Conservation (phyloP, 2,113 vertebrate genomes). For the Anoplopoma fimbria region DNA sequence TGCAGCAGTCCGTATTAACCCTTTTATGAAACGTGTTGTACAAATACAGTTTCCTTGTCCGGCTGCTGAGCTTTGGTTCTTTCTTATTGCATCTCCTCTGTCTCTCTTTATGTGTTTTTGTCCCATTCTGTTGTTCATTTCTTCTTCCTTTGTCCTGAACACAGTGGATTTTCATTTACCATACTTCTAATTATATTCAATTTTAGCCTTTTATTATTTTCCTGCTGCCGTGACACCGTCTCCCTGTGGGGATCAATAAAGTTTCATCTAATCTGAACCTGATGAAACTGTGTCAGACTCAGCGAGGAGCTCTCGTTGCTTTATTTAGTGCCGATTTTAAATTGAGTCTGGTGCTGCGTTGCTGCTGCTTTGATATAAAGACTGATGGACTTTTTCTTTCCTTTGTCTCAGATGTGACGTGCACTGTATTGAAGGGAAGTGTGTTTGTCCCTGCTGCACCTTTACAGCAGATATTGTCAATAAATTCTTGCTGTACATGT, state of each 20-base stretch:
- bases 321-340: constrained; percentile 67
- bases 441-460: constrained; percentile 26
- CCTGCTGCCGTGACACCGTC: constrained; percentile 47
- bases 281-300: constrained; percentile 73
- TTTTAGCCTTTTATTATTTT: constrained; percentile 63
- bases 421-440: constrained; percentile 17
- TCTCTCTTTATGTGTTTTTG: not conserved
- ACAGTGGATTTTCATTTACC: constrained; percentile 34
- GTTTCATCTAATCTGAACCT: constrained; percentile 70
- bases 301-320: constrained; percentile 54
- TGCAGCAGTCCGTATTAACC: not conserved
- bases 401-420: constrained; percentile 38
- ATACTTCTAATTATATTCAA: constrained; percentile 70
- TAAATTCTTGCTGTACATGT: not conserved
- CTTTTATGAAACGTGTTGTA: not conserved
- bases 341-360: constrained; percentile 51
- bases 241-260: constrained; percentile 73
- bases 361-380: constrained; percentile 47
- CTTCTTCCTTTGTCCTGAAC: constrained; percentile 16
- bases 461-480: constrained; percentile 19
- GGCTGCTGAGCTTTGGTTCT: not conserved
- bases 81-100: constrained; percentile 3
- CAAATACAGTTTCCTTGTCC: not conserved
- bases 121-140: constrained; percentile 3
- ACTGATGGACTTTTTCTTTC: constrained; percentile 50